Conservation (phyloP, 2,888 invertebrate species). For the Bedellia somnulentella region DNA sequence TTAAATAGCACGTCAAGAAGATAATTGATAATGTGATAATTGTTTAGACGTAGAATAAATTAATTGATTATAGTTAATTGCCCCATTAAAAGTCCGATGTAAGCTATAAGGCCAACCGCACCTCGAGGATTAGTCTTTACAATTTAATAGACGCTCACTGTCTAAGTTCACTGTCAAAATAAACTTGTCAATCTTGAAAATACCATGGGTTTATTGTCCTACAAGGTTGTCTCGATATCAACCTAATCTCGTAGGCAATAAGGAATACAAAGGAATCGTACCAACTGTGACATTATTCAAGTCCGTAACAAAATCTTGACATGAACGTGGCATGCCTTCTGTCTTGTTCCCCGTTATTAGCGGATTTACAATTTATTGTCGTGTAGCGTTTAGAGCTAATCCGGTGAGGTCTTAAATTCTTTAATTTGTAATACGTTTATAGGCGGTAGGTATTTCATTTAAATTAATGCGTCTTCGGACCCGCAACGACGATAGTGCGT, state of each 20-base stretch:
- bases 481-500: constrained; percentile 19
- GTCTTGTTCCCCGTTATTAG: constrained; percentile 39
- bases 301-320: constrained; percentile 46
- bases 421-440: constrained; percentile 49
- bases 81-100: constrained; percentile 6
- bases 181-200: constrained; percentile 55
- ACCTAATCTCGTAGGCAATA: too few species aligned
- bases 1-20: too few species aligned
- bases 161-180: constrained; percentile 28
- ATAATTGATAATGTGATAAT: too few species aligned
- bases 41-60: too few species aligned
- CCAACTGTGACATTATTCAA: constrained; percentile 23
- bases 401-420: constrained; percentile 47
- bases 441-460: constrained; percentile 36
- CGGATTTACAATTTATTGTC: constrained; percentile 38
- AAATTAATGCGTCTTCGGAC: constrained; percentile 20
- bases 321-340: constrained; percentile 36
- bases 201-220: too few species aligned
- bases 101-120: constrained; percentile 42
- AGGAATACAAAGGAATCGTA: too few species aligned
- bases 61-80: constrained; percentile 6
- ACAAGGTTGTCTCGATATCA: too few species aligned
- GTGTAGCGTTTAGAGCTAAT: constrained; percentile 22
- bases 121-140: constrained; percentile 44
- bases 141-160: constrained; percentile 53